A percentile compares a stretch with the other conserved stretches of the same genome.
Evolutionary conservation across 1,140 invertebrate species (phyloP).

Genomic region (Platyura marginata): DNA sequence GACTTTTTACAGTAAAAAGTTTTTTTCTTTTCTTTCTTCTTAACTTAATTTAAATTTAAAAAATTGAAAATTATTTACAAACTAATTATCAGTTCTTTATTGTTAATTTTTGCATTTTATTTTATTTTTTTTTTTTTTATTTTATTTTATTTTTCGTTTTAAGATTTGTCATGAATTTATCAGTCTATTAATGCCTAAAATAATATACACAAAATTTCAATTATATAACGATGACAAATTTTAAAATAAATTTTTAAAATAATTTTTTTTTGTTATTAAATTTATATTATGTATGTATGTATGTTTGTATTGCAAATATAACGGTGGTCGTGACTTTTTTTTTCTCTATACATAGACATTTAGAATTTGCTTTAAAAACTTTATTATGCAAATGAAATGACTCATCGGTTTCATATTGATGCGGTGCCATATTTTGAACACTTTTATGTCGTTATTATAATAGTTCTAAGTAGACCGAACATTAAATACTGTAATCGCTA

Average conservation of each 20-base stretch:
- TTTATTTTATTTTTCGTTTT: neutral
- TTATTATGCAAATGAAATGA: too few relatives aligned
- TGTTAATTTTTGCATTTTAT: neutral
- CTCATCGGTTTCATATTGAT: too few relatives aligned
- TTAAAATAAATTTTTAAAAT: neutral
- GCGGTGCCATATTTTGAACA: too few relatives aligned
- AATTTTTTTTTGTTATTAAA: neutral
- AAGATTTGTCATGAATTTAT: too few relatives aligned
- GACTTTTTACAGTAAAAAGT: neutral
- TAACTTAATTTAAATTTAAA: neutral
- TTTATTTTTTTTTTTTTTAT: neutral
- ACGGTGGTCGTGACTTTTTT: too few relatives aligned
- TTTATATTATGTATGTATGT: neutral
- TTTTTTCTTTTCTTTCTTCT: neutral
- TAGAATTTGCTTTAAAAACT: too few relatives aligned
- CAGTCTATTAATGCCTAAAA: neutral
- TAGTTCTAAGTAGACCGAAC: too few relatives aligned
- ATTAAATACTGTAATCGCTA: too few relatives aligned
- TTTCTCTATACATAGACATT: too few relatives aligned
- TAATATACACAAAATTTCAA: neutral
- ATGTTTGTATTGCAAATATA: neutral
- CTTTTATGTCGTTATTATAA: too few relatives aligned
- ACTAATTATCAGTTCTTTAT: neutral
- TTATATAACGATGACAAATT: neutral
- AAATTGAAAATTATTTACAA: neutral